phyloP scores from a whole-genome alignment of 2,113 vertebrate genomes.

The Equus quagga region DNA sequence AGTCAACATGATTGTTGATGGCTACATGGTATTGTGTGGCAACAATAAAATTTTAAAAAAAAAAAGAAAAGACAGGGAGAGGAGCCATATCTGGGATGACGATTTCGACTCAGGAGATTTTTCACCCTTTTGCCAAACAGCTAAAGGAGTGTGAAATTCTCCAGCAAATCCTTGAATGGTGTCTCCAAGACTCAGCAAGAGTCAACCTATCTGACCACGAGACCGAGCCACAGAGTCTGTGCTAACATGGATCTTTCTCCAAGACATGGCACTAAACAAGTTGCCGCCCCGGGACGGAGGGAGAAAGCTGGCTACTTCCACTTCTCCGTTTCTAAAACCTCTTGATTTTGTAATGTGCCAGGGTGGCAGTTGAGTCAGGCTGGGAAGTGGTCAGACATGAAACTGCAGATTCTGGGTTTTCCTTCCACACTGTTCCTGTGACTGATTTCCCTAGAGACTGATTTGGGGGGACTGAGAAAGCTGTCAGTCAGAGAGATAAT shows the following conservation, averaged over 20 bases:
- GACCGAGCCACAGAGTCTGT: background rate
- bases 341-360: background rate
- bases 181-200: background rate
- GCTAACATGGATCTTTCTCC: background rate
- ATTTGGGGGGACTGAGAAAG: background rate
- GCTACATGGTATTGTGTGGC: no score
- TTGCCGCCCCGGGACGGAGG: background rate
- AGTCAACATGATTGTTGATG: no score
- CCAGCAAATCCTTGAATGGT: background rate
- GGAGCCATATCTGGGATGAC: background rate
- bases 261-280: background rate
- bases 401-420: background rate
- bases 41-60: no score
- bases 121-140: background rate
- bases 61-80: background rate
- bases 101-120: background rate
- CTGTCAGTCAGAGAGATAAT: background rate
- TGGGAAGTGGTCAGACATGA: background rate
- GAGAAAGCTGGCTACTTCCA: background rate
- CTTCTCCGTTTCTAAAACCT: constrained; percentile 26
- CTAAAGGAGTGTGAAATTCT: constrained; percentile 11
- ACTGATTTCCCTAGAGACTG: background rate
- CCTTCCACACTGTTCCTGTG: background rate
- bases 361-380: background rate
- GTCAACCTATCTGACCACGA: background rate